Evolutionary conservation across 2,797 vertebrate species (phyloP).

Genomic region (Aselliscus stoliczkanus): DNA sequence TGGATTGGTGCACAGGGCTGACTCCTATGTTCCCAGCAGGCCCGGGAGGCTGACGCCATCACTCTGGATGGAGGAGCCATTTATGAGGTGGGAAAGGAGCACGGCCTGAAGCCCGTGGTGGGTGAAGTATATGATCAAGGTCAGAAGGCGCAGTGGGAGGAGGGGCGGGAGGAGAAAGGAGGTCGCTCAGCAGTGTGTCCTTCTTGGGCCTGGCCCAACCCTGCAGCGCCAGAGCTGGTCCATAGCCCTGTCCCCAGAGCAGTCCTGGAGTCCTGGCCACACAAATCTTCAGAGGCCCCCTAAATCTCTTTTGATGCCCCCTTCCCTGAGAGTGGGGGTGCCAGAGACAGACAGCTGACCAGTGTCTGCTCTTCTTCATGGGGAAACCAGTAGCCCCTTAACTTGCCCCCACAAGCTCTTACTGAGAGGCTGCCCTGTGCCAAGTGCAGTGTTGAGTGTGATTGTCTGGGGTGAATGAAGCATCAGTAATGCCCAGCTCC

Average conservation of each 20-base stretch:
- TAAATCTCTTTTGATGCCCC: background rate
- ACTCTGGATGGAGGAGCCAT: constrained; percentile 85
- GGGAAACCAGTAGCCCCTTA: background rate
- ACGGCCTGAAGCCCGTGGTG: constrained; percentile 88
- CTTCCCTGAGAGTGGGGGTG: background rate
- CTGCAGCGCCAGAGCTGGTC: background rate
- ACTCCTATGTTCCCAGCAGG: constrained; percentile 76
- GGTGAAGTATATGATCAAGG: constrained; percentile 88
- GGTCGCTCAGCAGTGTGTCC: background rate
- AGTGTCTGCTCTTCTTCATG: background rate
- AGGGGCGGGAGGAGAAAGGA: background rate
- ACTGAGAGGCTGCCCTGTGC: background rate
- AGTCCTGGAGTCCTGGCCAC: background rate
- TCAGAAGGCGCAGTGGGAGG: constrained; percentile 62
- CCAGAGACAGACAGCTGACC: background rate
- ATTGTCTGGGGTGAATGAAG: background rate
- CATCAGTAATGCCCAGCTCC: accelerated
- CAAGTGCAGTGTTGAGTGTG: accelerated
- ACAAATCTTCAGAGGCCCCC: background rate
- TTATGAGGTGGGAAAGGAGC: constrained; percentile 86
- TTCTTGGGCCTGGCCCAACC: background rate
- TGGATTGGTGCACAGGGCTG: background rate
- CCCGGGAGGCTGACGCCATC: constrained; percentile 86
- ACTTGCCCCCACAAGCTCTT: background rate
- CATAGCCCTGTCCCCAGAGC: background rate